phyloP scores from a whole-genome alignment of 2,113 vertebrate species.

The Myrmecobius fasciatus region DNA sequence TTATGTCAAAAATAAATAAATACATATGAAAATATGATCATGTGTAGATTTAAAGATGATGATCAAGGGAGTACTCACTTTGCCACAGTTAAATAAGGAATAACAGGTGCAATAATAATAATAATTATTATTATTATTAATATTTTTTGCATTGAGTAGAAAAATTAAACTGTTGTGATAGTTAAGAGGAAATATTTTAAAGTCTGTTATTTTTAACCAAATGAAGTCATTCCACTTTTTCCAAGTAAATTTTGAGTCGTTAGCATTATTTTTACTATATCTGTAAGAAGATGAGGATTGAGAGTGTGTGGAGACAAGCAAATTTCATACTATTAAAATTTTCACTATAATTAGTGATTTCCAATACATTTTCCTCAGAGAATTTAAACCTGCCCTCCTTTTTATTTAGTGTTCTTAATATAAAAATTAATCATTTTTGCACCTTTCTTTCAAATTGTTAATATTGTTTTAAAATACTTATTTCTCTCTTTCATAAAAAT shows the following conservation, averaged over 20 bases:
- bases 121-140: constrained; percentile 22
- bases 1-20: constrained; percentile 23
- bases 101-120: background rate
- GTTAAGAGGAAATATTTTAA: constrained; percentile 26
- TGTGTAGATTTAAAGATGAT: background rate
- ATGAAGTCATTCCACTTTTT: constrained; percentile 22
- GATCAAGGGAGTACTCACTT: constrained; percentile 28
- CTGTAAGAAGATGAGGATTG: background rate
- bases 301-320: background rate
- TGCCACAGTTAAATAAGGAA: constrained; percentile 25
- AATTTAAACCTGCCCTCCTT: constrained; percentile 53
- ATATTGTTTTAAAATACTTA: constrained; percentile 13
- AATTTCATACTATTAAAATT: constrained; percentile 44
- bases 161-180: background rate
- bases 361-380: constrained; percentile 40
- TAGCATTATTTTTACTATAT: constrained; percentile 22
- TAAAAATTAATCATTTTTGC: constrained; percentile 44
- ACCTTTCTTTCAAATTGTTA: constrained; percentile 59
- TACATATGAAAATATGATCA: constrained; percentile 8
- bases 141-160: constrained; percentile 34
- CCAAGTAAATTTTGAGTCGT: constrained; percentile 24
- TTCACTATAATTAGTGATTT: constrained; percentile 52
- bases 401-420: constrained; percentile 53
- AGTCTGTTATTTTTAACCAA: constrained; percentile 21
- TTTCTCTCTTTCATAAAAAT: constrained; percentile 37